Evolutionary conservation across 1,140 invertebrate species (phyloP).

Genomic region (Teleopsis dalmanni): DNA sequence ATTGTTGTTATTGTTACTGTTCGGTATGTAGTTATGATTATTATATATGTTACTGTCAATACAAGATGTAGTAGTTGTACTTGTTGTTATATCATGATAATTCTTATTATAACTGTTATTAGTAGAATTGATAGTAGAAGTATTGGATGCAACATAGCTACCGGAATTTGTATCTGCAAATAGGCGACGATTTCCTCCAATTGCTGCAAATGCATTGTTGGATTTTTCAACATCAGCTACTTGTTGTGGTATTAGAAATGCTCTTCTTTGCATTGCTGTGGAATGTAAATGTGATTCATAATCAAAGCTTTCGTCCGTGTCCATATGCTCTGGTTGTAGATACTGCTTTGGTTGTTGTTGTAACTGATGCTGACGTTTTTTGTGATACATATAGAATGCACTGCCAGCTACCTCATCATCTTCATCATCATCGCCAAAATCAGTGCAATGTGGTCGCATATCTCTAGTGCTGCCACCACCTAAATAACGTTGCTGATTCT

Average conservation of each 20-base stretch:
- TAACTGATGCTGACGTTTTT: conserved; percentile 24
- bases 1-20: conserved; percentile 11
- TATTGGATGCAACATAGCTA: conserved; percentile 28
- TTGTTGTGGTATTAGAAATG: conserved; percentile 7
- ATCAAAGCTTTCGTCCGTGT: conserved; percentile 29
- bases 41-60: conserved; percentile 1
- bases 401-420: background rate
- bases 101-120: conserved; percentile 7
- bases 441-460: conserved; percentile 16
- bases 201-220: conserved; percentile 19
- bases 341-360: conserved; percentile 18
- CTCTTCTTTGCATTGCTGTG: background rate
- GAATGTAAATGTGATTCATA: background rate
- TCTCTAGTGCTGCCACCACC: conserved; percentile 30
- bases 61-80: conserved; percentile 10
- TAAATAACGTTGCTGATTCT: conserved; percentile 20
- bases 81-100: conserved; percentile 12
- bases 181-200: conserved; percentile 13
- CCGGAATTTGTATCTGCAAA: conserved; percentile 27
- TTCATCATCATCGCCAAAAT: background rate
- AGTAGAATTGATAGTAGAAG: conserved; percentile 3
- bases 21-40: conserved; percentile 3
- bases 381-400: conserved; percentile 11
- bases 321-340: conserved; percentile 18
- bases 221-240: conserved; percentile 9